Conservation (phyloP, 2,113 vertebrate genomes). For the Thamnaconus septentrionalis region DNA sequence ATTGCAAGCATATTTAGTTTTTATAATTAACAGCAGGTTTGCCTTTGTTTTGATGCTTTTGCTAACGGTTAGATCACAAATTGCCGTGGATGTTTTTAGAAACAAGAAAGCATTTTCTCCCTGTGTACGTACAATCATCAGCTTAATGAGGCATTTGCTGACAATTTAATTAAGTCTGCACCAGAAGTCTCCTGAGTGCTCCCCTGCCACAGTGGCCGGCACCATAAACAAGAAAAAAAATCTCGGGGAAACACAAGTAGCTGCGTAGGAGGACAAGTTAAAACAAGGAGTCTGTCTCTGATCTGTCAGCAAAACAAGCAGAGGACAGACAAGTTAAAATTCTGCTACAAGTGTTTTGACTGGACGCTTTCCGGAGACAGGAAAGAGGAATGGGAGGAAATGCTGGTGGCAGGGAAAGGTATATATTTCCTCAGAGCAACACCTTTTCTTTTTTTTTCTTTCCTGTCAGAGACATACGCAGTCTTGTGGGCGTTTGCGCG, state of each 20-base stretch:
- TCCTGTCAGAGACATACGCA: conserved; percentile 26
- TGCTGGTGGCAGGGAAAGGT: conserved; percentile 33
- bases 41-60: neutral
- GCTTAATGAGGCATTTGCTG: conserved; percentile 64
- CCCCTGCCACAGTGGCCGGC: conserved; percentile 35
- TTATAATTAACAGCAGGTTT: no score
- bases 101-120: neutral
- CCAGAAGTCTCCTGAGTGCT: conserved; percentile 41
- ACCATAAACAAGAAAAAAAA: conserved; percentile 35
- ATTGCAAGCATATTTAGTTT: neutral
- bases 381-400: conserved; percentile 4
- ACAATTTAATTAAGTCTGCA: conserved; percentile 71
- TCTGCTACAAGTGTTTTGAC: conserved; percentile 43
- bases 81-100: neutral
- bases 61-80: neutral
- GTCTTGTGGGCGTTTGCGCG: conserved; percentile 62
- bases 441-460: conserved; percentile 54
- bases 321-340: conserved; percentile 23
- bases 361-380: conserved; percentile 18
- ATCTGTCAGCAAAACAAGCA: conserved; percentile 33
- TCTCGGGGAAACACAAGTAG: conserved; percentile 24
- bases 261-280: conserved; percentile 21
- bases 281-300: conserved; percentile 42
- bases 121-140: conserved; percentile 20
- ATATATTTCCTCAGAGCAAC: conserved; percentile 25